Evolutionary conservation across 2,113 vertebrate species (phyloP).

Genomic region (Hucho hucho): DNA sequence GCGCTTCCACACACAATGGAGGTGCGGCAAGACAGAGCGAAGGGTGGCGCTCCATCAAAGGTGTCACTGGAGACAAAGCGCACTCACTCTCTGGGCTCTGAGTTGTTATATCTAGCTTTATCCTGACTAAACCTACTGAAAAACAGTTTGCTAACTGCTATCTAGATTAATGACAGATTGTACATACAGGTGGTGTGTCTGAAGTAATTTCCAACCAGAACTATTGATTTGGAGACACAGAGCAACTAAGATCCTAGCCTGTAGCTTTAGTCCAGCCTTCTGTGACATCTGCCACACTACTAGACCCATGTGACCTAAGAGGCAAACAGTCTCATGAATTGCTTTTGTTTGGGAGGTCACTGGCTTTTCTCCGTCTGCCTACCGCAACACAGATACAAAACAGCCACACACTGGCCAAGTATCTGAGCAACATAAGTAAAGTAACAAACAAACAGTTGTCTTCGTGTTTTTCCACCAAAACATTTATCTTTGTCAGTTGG

Average conservation of each 20-base stretch:
- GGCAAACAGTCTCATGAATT: slow-evolving; percentile 57
- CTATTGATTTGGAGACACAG: neutral
- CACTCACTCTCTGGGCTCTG: neutral
- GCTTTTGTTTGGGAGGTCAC: slow-evolving; percentile 63
- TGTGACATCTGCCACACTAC: slow-evolving; percentile 59
- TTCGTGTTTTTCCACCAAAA: slow-evolving; percentile 7
- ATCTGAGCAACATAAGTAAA: slow-evolving; percentile 31
- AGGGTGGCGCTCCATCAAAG: slow-evolving; percentile 24
- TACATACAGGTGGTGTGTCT: slow-evolving; percentile 15
- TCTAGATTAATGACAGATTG: neutral
- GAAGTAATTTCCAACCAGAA: neutral
- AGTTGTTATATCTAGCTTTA: neutral
- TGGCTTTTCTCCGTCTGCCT: slow-evolving; percentile 27
- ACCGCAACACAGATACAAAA: slow-evolving; percentile 13
- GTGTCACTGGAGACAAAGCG: slow-evolving; percentile 17
- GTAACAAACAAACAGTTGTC: slow-evolving; percentile 22
- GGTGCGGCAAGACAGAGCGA: slow-evolving; percentile 19
- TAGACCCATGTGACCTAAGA: slow-evolving; percentile 56
- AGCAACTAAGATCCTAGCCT: slow-evolving; percentile 13
- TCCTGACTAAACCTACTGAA: neutral
- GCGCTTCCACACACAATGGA: slow-evolving; percentile 40
- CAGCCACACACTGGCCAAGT: slow-evolving; percentile 13
- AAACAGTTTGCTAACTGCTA: neutral
- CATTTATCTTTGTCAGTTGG: slow-evolving; percentile 25
- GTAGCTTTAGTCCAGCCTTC: slow-evolving; percentile 18